Percentiles rank a stretch among this genome's conserved stretches.
These are phyloP conservation scores for Helarctos malayanus DNA, from an alignment of 2,797 vertebrate species.

Conservation along the genomic window DNA sequence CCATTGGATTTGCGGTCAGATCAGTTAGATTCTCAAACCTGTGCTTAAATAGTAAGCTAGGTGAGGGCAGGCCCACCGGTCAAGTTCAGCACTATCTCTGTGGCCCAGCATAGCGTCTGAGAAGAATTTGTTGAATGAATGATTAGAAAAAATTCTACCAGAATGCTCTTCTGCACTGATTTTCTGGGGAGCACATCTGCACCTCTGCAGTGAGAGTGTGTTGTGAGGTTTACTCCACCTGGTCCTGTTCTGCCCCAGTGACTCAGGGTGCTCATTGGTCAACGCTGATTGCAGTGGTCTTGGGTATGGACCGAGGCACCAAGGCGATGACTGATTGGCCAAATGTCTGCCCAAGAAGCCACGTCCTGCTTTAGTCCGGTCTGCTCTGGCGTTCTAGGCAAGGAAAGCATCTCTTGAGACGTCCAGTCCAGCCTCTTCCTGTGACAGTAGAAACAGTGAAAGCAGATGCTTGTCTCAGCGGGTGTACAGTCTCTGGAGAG, in stretches of 20 bases:
- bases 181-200: neutral
- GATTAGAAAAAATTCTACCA: neutral
- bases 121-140: neutral
- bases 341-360: neutral
- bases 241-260: neutral
- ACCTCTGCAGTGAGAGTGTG: neutral
- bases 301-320: neutral
- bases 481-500: neutral
- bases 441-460: neutral
- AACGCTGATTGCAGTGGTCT: neutral
- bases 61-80: neutral
- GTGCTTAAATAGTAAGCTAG: neutral
- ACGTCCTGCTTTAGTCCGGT: neutral
- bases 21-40: neutral
- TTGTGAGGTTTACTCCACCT: neutral
- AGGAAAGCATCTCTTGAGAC: neutral
- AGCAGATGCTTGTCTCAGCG: neutral
- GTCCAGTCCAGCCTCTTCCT: neutral
- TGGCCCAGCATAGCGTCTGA: neutral
- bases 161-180: neutral
- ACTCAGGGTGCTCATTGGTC: neutral
- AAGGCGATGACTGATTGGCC: neutral
- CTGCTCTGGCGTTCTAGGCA: neutral
- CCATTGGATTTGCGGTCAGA: neutral
- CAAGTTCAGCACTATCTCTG: neutral